Base-by-base conservation (phyloP, 2,888 invertebrate genomes). In the Euzetes globulus region DNA sequence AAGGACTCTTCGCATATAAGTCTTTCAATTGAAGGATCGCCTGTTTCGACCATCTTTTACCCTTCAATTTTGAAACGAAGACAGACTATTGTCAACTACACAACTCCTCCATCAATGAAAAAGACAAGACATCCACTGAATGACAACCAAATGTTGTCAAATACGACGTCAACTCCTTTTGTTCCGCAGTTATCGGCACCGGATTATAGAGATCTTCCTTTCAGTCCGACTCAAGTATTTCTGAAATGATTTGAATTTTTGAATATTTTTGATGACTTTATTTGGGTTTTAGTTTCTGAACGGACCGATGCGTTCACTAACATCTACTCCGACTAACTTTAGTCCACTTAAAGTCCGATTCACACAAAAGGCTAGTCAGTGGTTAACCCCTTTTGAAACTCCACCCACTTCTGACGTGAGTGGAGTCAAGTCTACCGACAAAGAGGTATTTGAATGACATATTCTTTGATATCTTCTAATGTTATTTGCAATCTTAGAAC, bases 401-500 rank as follows among this genome's bases (percentile, higher is more conserved):
- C 72, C 41, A 6, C 58, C 72, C 15, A 41, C 45, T 45, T 68
- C 37, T 41, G 63, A 63, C 19, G 41, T 74, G 4, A 74, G 63
- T n/a, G 45, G 45, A 17, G 37, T 70, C 33, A 65, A 50, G 9
- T 72, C 65, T 17, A 76, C 45, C 25, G 50, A 71, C 55, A 76
- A 72, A 63, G 74, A 76, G 72, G 74, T 71, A 65, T 37, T 70
- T 22, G 15, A 70, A 47, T 65, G 13, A 19, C 7, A 45, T 3
- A 68, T 22, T 41, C 11, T 41, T 22, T 19, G 19, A 50, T 9
- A 11, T 33, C n/a, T 37, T 63, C n/a, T n/a, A 27, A 45, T 7
- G 11, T 58, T 55, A n/a, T 37, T 17, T 71, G 22, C 19, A 25
- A 19, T 70, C 71, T 15, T 27, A 76, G 77, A 77, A 77, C 63